These are phyloP conservation scores for Pangasius macronema DNA, from an alignment of 2,797 vertebrate genomes.

Conservation along the genomic window DNA sequence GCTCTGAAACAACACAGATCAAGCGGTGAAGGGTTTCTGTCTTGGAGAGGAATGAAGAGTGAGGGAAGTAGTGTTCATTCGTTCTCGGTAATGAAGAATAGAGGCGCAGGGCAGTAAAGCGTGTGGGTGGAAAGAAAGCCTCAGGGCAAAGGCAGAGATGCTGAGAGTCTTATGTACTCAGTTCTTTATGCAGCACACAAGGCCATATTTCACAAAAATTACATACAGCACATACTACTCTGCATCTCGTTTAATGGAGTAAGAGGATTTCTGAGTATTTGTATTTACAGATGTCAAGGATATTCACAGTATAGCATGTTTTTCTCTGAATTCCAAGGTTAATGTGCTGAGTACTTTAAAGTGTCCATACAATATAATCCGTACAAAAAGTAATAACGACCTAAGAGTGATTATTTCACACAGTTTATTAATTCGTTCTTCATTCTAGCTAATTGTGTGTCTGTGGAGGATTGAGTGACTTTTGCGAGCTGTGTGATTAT, in stretches of 20 bases:
- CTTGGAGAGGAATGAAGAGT: conserved; percentile 29
- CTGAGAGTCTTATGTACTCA: conserved; percentile 13
- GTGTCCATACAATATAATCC: too few relatives aligned
- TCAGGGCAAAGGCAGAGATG: conserved; percentile 25
- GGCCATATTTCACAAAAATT: not conserved
- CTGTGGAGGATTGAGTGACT: not conserved
- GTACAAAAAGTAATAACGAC: too few relatives aligned
- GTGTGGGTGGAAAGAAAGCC: conserved; percentile 34
- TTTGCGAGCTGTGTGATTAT: conserved; percentile 7
- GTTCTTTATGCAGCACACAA: conserved; percentile 17
- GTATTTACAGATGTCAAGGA: not conserved
- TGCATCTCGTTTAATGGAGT: not conserved
- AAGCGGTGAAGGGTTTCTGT: not conserved
- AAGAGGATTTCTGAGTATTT: not conserved
- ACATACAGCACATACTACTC: not conserved
- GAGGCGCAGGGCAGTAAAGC: conserved; percentile 14
- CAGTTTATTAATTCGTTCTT: not conserved
- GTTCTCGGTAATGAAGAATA: conserved; percentile 36
- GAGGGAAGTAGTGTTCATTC: conserved; percentile 14
- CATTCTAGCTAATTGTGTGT: not conserved
- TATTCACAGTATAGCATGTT: not conserved
- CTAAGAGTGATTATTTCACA: not conserved
- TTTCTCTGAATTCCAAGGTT: not conserved
- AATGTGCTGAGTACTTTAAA: not conserved
- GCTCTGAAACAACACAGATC: not conserved